Evolutionary conservation across 2,797 vertebrate species (phyloP).

Genomic region (Acanthornis magna): DNA sequence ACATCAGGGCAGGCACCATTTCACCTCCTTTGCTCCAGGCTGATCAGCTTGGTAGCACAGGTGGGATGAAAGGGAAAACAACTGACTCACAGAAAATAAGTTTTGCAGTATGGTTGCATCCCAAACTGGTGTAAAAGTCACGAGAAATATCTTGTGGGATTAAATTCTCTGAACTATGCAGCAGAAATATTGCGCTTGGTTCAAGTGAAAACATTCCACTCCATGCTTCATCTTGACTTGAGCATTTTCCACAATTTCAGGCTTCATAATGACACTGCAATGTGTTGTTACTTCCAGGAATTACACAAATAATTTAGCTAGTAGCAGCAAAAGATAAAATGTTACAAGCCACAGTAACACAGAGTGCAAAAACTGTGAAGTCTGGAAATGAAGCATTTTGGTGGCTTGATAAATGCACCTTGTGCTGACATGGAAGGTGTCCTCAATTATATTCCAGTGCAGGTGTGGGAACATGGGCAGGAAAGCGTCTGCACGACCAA

Average conservation of each 20-base stretch:
- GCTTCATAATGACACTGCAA: not conserved
- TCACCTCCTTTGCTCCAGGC: not conserved
- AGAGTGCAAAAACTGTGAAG: not conserved
- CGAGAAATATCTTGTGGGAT: not conserved
- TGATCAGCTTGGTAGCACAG: accelerated
- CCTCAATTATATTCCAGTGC: not conserved
- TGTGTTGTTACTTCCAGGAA: not conserved
- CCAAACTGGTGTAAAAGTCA: not conserved
- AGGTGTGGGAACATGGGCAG: not conserved
- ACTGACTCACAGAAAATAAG: not conserved
- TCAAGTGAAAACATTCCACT: not conserved
- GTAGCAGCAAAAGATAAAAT: not conserved
- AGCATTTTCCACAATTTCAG: not conserved
- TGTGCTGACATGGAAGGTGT: not conserved
- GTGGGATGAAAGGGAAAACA: not conserved
- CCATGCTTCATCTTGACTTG: not conserved
- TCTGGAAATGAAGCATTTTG: not conserved
- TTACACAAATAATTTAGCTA: not conserved
- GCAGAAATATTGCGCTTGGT: not conserved
- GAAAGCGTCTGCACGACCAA: not conserved
- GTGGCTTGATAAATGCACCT: not conserved
- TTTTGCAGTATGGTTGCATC: not conserved
- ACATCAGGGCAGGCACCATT: accelerated
- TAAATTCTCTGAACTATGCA: not conserved
- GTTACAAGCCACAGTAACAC: not conserved